Conservation (phyloP, 2,113 vertebrate genomes). For the Grallaria varia region DNA sequence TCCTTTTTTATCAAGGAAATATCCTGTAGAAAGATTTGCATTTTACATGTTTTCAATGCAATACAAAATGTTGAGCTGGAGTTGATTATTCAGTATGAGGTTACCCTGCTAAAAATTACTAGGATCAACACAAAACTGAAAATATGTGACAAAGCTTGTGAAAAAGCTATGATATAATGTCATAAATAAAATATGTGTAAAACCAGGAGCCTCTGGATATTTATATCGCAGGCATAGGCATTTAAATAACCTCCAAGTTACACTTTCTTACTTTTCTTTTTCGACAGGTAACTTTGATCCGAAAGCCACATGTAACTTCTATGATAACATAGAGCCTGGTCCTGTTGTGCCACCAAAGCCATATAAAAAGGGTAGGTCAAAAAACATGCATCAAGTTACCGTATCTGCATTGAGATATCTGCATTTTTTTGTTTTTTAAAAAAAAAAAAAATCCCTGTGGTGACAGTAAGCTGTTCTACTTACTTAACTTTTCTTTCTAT, state of each 20-base stretch:
- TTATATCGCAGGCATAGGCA: neutral
- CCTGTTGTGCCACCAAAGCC: constrained; percentile 91
- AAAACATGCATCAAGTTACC: neutral
- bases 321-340: constrained; percentile 94
- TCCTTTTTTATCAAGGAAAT: neutral
- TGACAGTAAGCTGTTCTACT: neutral
- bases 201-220: neutral
- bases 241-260: neutral
- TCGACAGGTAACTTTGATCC: constrained; percentile 92
- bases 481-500: neutral
- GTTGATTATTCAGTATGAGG: neutral
- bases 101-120: neutral
- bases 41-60: neutral
- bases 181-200: neutral
- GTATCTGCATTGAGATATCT: neutral
- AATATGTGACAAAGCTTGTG: neutral
- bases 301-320: constrained; percentile 93
- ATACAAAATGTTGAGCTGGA: neutral
- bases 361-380: constrained; percentile 86
- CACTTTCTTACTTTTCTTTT: neutral
- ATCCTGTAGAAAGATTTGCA: neutral
- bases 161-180: neutral
- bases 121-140: neutral
- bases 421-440: neutral
- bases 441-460: neutral